Conservation (phyloP, 92 coral and sea anemone genomes). For the Heliopora coerulea region DNA sequence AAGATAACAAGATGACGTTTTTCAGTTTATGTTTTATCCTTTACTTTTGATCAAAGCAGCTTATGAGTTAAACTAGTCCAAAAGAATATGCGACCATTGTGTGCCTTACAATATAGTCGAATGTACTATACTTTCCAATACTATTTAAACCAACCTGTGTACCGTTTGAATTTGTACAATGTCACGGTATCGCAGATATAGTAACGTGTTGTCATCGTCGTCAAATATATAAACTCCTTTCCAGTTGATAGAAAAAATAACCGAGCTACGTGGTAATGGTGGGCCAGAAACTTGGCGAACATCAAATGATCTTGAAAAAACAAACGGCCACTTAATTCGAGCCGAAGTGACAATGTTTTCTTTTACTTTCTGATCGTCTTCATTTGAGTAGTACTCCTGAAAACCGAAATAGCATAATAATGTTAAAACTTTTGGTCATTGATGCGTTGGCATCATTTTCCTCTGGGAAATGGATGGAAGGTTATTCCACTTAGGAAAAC, state of each 20-base stretch:
- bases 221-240: constrained; percentile 51
- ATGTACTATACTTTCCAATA: too few species aligned
- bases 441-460: too few species aligned
- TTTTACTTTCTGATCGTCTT: constrained; percentile 37
- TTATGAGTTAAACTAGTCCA: too few species aligned
- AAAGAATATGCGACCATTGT: too few species aligned
- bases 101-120: too few species aligned
- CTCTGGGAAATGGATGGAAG: too few species aligned
- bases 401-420: not conserved
- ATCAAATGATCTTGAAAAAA: constrained; percentile 70
- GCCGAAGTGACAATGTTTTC: constrained; percentile 57
- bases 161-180: constrained; percentile 50
- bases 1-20: too few species aligned
- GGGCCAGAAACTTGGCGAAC: constrained; percentile 74
- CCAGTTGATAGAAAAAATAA: constrained; percentile 59
- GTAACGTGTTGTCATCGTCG: constrained; percentile 20
- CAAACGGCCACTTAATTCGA: constrained; percentile 58
- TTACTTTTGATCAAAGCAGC: too few species aligned
- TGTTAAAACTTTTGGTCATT: too few species aligned
- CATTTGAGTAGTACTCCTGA: constrained; percentile 19
- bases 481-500: too few species aligned
- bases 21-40: too few species aligned
- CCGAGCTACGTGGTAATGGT: constrained; percentile 51
- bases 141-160: constrained; percentile 52
- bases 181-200: constrained; percentile 41